Conservation (phyloP, 2,797 vertebrate species). For the Sebastolobus altivelis region DNA sequence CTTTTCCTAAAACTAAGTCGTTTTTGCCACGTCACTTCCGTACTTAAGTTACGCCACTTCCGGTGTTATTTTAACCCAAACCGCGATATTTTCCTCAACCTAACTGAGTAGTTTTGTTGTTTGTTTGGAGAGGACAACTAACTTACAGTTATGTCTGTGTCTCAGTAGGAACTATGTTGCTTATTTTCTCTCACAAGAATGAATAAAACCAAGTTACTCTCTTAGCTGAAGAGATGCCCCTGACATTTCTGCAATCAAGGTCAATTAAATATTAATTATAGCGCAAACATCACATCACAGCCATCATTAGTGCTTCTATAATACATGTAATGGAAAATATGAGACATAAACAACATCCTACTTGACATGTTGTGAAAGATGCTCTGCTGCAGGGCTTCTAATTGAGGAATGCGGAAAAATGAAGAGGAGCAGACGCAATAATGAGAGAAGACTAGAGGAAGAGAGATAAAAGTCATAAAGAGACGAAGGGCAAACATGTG, state of each 20-base stretch:
- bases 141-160: not conserved
- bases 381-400: not conserved
- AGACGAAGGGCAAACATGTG: not conserved
- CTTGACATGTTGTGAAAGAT: not conserved
- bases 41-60: too few species aligned
- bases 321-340: conserved; percentile 12
- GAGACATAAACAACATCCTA: conserved; percentile 1
- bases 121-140: too few species aligned
- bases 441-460: not conserved
- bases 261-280: conserved; percentile 60
- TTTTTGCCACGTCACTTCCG: too few species aligned
- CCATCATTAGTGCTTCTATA: not conserved
- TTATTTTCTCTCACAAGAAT: not conserved
- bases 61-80: too few species aligned
- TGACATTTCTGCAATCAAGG: conserved; percentile 24
- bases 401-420: not conserved
- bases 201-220: not conserved
- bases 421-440: not conserved
- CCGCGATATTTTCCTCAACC: too few species aligned
- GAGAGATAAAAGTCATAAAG: not conserved
- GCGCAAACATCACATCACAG: conserved; percentile 21
- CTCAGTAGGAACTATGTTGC: not conserved
- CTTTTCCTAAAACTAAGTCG: too few species aligned
- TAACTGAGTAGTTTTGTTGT: too few species aligned
- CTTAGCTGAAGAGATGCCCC: conserved; percentile 12